Evolutionary conservation across 92 coral and sea anemone species (phyloP), one percentile per base, ranked within the genome.

Genomic region (Desmophyllum pertusum): DNA sequence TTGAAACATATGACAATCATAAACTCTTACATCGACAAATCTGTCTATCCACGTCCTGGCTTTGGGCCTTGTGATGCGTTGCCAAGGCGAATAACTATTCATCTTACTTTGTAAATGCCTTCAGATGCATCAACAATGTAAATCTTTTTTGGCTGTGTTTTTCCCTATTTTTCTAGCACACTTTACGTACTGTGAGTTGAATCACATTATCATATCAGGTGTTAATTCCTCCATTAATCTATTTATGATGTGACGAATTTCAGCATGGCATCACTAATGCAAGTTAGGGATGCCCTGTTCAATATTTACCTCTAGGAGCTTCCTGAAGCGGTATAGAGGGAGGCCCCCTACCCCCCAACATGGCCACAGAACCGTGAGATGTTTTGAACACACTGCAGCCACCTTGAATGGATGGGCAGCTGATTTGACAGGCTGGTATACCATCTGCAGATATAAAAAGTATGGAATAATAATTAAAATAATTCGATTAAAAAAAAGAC

Each of bases 61-160:
- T 51, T 93, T 91, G 15, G n/a, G n/a, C 93, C 92, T 4, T 88
- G 84, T 5, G 90, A 69, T 48, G 97, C 91, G 80, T 93, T 95
- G 8, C 91, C 98, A 4, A n/a, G n/a, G 98, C 97, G n/a, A 89
- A 95, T 95, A 69, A 95, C 77, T 97, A 95, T 95, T n/a, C 69
- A 95, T 85, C 86, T 95, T 95, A 77, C 97, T 95, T 75, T 95
- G 98, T 8, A 95, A 81, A 77, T 95, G n/a, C 98, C 84, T 91
- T 95, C 71, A 95, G 81, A 29, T 88, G n/a, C 95, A 25, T 95
- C 93, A 38, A 93, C 70, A 25, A 64, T 85, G 80, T 91, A 95
- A n/a, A n/a, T n/a, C n/a, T 25, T 57, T 40, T 68, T 74, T 90
- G 45, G n/a, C n/a, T n/a, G n/a, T n/a, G n/a, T 66, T 80, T 18